A percentile compares a stretch with the other conserved stretches of the same genome.
These are phyloP conservation scores for Phlogophora meticulosa DNA, from an alignment of 2,888 invertebrate genomes.

Conservation along the genomic window DNA sequence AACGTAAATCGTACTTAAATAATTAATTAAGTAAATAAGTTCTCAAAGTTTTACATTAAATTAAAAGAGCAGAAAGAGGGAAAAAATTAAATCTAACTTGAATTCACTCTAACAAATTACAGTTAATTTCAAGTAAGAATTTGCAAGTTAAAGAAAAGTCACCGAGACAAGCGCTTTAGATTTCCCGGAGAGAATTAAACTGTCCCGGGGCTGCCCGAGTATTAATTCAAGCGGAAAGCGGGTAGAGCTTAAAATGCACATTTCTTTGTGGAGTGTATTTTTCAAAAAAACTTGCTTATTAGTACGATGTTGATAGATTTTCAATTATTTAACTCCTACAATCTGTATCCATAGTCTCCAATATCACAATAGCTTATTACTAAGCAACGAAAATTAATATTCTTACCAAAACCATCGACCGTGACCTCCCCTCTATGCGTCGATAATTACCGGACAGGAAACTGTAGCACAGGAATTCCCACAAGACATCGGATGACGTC, in stretches of 20 bases:
- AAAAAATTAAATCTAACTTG: constrained; percentile 29
- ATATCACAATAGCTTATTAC: neutral
- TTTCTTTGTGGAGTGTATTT: constrained; percentile 19
- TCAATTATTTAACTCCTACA: too few species aligned
- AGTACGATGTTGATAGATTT: too few species aligned
- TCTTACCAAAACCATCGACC: constrained; percentile 46
- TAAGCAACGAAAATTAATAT: constrained; percentile 27
- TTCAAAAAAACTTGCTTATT: too few species aligned
- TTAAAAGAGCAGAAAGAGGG: constrained; percentile 5
- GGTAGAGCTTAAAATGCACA: constrained; percentile 23
- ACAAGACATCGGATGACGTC: constrained; percentile 47
- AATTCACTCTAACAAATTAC: constrained; percentile 24
- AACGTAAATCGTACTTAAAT: neutral
- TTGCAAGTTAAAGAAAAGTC: constrained; percentile 37
- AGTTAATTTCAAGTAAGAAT: constrained; percentile 14
- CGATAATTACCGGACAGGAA: constrained; percentile 59
- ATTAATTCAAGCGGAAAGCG: constrained; percentile 30
- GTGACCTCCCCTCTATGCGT: constrained; percentile 55
- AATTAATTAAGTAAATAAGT: neutral
- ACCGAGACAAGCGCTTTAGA: constrained; percentile 24
- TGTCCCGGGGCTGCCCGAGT: constrained; percentile 28
- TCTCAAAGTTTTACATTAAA: constrained; percentile 1
- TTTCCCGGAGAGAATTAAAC: constrained; percentile 47
- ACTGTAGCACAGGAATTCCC: constrained; percentile 43
- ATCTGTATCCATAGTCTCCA: neutral